phyloP scores from a whole-genome alignment of 2,113 vertebrate species.

The Coracopsis vasa region DNA sequence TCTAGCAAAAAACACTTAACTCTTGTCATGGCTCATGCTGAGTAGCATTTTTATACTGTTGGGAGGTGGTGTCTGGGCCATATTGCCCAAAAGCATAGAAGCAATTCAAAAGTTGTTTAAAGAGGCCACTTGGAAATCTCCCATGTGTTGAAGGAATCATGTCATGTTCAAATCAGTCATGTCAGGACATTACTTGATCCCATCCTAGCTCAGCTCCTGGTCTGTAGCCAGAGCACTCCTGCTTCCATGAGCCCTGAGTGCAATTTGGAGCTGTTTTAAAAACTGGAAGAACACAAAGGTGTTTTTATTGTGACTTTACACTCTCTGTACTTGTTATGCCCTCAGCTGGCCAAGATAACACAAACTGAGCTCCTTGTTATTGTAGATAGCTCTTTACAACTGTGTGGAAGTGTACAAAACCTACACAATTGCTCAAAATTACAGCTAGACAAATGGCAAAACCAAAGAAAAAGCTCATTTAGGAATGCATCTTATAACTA shows the following conservation, averaged over 20 bases:
- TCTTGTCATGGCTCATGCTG: neutral
- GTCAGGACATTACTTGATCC: neutral
- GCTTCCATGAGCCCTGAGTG: neutral
- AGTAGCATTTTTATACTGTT: neutral
- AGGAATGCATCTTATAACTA: neutral
- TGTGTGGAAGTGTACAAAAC: neutral
- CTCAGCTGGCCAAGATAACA: neutral
- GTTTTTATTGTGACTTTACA: neutral
- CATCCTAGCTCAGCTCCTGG: neutral
- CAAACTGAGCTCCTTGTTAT: fast-evolving
- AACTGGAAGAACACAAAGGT: neutral
- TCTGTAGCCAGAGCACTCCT: neutral
- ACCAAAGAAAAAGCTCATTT: neutral
- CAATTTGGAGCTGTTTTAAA: neutral
- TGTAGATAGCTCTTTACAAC: neutral
- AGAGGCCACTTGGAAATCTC: neutral
- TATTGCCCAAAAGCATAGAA: neutral
- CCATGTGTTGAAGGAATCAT: neutral
- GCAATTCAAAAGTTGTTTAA: neutral
- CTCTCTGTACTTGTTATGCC: neutral
- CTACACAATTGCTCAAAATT: neutral
- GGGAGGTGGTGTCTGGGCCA: neutral
- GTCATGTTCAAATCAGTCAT: neutral
- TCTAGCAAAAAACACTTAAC: neutral
- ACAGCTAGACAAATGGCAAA: neutral